Conservation (phyloP, 2,888 invertebrate species). For the Cryptosula pallasiana region DNA sequence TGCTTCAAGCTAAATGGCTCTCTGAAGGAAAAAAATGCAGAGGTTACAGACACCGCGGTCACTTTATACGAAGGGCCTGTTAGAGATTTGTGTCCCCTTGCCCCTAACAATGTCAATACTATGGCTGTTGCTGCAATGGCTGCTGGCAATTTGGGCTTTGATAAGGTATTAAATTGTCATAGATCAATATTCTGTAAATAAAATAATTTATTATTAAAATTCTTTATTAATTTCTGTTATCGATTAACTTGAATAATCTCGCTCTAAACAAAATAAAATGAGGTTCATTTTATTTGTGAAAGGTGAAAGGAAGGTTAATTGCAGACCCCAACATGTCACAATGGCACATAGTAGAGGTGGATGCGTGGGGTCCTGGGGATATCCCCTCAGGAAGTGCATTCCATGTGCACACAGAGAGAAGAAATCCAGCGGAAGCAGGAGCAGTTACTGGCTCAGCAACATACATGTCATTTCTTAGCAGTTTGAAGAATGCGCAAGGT, state of each 20-base stretch:
- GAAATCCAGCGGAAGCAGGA: constrained; percentile 57
- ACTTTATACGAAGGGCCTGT: constrained; percentile 58
- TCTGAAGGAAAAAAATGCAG: constrained; percentile 52
- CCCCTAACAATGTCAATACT: constrained; percentile 61
- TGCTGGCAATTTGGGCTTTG: constrained; percentile 57
- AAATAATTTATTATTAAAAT: no score
- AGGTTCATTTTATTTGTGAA: background rate
- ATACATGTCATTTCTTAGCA: constrained; percentile 56
- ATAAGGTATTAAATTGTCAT: constrained; percentile 53
- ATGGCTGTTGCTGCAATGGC: constrained; percentile 60
- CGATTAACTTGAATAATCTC: no score
- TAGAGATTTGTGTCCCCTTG: constrained; percentile 56
- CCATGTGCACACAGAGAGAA: constrained; percentile 52
- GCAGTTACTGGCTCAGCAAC: constrained; percentile 58
- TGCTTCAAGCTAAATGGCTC: constrained; percentile 55
- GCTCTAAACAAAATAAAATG: no score
- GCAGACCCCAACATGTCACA: constrained; percentile 57
- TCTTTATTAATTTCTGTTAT: no score
- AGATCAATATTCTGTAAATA: background rate
- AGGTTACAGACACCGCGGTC: constrained; percentile 42
- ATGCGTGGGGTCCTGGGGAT: constrained; percentile 51
- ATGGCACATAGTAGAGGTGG: constrained; percentile 58
- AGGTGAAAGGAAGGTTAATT: constrained; percentile 55
- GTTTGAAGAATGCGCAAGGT: constrained; percentile 49
- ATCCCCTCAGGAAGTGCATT: constrained; percentile 39